Evolutionary conservation across 2,888 invertebrate genomes (phyloP).

Genomic region (Dascillus cervinus): DNA sequence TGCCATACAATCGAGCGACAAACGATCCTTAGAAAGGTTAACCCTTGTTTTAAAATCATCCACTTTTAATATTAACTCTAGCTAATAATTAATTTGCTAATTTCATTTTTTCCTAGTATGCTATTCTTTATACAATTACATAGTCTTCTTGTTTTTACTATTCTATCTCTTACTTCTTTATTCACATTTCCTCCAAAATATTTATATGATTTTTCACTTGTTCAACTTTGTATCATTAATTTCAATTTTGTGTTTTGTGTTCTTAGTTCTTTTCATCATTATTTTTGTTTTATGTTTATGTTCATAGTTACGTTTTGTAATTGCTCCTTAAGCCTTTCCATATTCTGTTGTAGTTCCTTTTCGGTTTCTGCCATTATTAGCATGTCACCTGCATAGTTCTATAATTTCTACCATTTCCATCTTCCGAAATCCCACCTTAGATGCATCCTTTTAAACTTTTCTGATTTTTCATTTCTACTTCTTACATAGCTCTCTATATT

Average conservation of each 20-base stretch:
- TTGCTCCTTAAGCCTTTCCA: background rate
- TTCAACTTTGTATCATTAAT: background rate
- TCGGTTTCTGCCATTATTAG: background rate
- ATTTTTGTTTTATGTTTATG: background rate
- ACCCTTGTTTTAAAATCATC: too few species aligned
- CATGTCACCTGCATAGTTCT: background rate
- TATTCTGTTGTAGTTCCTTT: background rate
- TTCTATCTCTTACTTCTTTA: background rate
- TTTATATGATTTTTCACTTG: background rate
- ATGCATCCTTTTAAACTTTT: too few species aligned
- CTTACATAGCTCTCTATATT: too few species aligned
- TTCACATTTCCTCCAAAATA: background rate
- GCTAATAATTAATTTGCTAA: too few species aligned
- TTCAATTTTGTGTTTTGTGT: background rate
- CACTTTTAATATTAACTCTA: too few species aligned
- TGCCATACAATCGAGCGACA: slow-evolving; percentile 13
- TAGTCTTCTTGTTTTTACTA: background rate
- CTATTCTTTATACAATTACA: too few species aligned
- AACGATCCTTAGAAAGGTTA: too few species aligned
- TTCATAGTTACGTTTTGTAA: background rate
- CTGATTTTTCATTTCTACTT: too few species aligned
- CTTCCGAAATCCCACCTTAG: too few species aligned
- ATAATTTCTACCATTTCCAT: too few species aligned
- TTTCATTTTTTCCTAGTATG: too few species aligned
- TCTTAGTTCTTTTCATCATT: background rate